Evolutionary conservation across 1,140 invertebrate species (phyloP), one percentile per base, ranked within the genome.

Genomic region (Ceratina calcarata): DNA sequence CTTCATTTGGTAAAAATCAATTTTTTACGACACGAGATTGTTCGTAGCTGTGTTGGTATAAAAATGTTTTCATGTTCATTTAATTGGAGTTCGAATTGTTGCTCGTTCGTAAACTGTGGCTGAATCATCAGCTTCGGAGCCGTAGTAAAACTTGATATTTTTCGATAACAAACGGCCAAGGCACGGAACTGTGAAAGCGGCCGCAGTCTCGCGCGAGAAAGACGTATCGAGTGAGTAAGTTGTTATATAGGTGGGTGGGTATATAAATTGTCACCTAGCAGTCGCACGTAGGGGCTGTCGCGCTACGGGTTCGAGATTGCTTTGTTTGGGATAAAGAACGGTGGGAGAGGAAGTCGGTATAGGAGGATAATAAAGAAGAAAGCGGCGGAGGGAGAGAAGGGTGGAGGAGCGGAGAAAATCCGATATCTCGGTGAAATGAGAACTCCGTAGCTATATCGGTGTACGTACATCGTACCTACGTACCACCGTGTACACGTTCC

Each of bases 201-300:
- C 58, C 70, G 64, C 76, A 70, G 83, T 62, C 62, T 71, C 84
- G 89, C 81, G 89, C 87, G 87, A 91, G 86, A 91, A 91, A 91
- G 90, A 91, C 86, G 83, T 91, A 92, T 92, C 89, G 91, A 91
- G 88, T 89, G 91, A 90, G 89, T 90, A 90, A 91, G 89, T 91
- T 90, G 90, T 90, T 89, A 84, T 81, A 83, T 81, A 89, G 86
- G 85, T 89, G 89, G 87, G 80, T 68, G 86, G 87, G 86, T 90
- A 91, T 91, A 91, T 92, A 91, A 92, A 91, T 92, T 91, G 91
- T 91, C 91, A 91, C 90, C 89, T 91, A 88, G 87, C 89, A 91
- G 80, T 85, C 85, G 89, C 91, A 91, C 89, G 88, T 90, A 88
- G 85, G 85, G 86, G 82, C 87, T 88, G 90, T 88, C 82, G 81